These are phyloP conservation scores for Xanthorhoe spadicearia DNA, from an alignment of 2,888 invertebrate species.

Conservation along the genomic window DNA sequence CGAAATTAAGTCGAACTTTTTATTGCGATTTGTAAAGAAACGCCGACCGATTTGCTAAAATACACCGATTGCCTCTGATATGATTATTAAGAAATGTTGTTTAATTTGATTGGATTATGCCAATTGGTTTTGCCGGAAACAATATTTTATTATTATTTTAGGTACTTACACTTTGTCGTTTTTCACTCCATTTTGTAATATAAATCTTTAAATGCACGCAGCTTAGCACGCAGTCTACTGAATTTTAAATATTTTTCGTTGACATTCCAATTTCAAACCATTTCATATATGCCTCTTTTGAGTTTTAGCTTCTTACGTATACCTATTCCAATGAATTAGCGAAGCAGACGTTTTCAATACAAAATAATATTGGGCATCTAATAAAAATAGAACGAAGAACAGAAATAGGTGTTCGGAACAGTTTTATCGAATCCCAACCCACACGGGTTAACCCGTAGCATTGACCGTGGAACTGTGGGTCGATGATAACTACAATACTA, in stretches of 20 bases:
- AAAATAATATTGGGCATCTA: constrained; percentile 30
- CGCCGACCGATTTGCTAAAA: constrained; percentile 27
- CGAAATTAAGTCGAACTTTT: constrained; percentile 34
- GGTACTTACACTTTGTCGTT: neutral
- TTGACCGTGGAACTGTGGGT: constrained; percentile 35
- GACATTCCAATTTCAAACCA: neutral
- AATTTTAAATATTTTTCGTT: neutral
- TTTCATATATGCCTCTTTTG: neutral
- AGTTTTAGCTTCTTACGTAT: neutral
- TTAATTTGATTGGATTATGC: constrained; percentile 4
- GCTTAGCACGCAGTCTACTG: too few species aligned
- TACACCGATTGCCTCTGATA: constrained; percentile 11
- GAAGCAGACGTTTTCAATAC: neutral
- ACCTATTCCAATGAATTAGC: neutral
- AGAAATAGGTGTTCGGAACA: constrained; percentile 15
- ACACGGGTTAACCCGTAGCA: constrained; percentile 23
- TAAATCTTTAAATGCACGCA: too few species aligned
- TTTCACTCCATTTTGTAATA: too few species aligned
- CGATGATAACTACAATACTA: constrained; percentile 3
- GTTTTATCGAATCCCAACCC: constrained; percentile 5
- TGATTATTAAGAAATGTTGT: constrained; percentile 30
- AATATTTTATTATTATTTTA: neutral
- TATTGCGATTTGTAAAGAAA: constrained; percentile 27
- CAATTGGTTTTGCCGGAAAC: neutral
- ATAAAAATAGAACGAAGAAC: constrained; percentile 30